These are phyloP conservation scores for Andrena fulva DNA, from an alignment of 2,888 invertebrate species.

Conservation along the genomic window DNA sequence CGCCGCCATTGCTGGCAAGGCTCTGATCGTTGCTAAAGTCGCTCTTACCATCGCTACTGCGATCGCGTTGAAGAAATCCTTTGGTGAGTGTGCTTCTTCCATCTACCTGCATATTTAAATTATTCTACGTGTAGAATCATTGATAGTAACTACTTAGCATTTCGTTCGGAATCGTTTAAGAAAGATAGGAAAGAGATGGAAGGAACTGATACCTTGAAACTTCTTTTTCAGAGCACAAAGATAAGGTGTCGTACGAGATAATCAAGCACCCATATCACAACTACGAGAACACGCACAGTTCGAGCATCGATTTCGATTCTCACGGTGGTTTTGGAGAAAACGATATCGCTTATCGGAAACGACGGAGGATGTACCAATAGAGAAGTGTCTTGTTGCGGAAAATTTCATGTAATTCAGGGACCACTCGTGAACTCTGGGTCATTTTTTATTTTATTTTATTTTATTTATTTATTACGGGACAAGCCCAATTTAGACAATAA, in stretches of 20 bases:
- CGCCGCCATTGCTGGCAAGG: constrained; percentile 93
- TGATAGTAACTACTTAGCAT: no score
- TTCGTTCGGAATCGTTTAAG: no score
- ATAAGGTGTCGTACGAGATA: constrained; percentile 94
- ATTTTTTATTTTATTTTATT: no score
- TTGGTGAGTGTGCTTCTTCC: constrained; percentile 68
- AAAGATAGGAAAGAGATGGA: background rate
- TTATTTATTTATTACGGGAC: no score
- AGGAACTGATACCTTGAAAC: background rate
- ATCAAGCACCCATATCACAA: constrained; percentile 94
- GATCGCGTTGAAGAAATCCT: constrained; percentile 91
- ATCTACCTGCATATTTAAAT: background rate
- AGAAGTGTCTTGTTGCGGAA: background rate
- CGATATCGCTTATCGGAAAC: constrained; percentile 47
- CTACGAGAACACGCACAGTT: constrained; percentile 91
- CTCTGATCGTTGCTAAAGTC: constrained; percentile 92
- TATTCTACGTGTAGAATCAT: background rate
- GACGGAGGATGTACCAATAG: constrained; percentile 36
- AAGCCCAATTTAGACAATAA: no score
- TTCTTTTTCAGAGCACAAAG: constrained; percentile 86
- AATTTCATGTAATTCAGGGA: background rate
- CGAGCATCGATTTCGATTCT: constrained; percentile 88
- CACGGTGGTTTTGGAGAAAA: constrained; percentile 81
- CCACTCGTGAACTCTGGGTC: no score
- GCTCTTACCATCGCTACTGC: constrained; percentile 93